These are phyloP conservation scores for Zapornia atra DNA, from an alignment of 2,113 vertebrate genomes.

Conservation along the genomic window DNA sequence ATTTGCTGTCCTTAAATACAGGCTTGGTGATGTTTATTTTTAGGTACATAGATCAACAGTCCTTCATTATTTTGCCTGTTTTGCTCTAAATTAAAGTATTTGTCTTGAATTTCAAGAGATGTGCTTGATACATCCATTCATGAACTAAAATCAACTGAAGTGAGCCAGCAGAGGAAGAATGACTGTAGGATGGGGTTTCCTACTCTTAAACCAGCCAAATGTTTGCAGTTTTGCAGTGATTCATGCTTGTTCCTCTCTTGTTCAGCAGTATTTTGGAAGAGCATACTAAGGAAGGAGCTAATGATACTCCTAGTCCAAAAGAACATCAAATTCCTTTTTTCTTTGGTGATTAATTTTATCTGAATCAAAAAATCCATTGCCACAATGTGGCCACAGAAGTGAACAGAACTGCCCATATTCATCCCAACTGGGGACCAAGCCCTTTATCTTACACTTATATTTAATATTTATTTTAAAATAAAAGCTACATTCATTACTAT, in stretches of 20 bases:
- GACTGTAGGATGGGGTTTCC: neutral
- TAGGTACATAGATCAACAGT: neutral
- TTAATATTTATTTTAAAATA: neutral
- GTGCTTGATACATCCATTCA: neutral
- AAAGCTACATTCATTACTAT: neutral
- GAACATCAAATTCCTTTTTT: neutral
- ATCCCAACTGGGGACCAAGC: neutral
- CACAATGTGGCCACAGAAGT: neutral
- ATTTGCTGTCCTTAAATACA: neutral
- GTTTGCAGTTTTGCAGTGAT: slow-evolving; percentile 45
- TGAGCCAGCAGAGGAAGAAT: slow-evolving; percentile 28
- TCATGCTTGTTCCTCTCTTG: slow-evolving; percentile 48
- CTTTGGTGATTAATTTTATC: neutral
- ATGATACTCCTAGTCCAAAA: neutral
- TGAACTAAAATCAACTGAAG: slow-evolving; percentile 19
- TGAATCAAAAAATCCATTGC: neutral
- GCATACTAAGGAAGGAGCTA: slow-evolving; percentile 10
- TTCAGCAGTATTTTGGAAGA: slow-evolving; percentile 37
- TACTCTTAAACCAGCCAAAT: slow-evolving; percentile 30
- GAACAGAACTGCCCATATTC: neutral
- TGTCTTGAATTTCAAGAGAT: slow-evolving; percentile 21
- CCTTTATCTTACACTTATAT: neutral
- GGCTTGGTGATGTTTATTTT: slow-evolving; percentile 23
- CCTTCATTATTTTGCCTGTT: slow-evolving; percentile 36
- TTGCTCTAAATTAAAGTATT: slow-evolving; percentile 18